These are phyloP conservation scores for Gryllus longicercus DNA, from an alignment of 2,888 invertebrate species.

Conservation along the genomic window DNA sequence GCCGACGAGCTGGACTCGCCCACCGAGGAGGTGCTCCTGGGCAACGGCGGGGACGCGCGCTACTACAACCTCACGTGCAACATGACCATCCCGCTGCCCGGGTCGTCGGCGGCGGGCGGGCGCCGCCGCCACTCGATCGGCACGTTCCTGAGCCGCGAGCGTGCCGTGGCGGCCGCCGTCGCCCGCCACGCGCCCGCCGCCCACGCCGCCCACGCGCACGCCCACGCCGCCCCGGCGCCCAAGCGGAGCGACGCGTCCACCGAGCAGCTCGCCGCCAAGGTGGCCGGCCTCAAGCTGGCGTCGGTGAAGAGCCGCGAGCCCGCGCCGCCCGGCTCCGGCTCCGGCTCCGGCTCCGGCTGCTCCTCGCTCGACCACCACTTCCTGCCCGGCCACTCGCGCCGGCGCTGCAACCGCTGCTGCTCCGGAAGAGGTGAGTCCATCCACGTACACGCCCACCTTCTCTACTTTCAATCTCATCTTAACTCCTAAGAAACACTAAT, in stretches of 20 bases:
- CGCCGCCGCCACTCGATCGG: conserved; percentile 65
- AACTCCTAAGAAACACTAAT: too few relatives aligned
- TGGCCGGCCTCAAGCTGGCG: neutral
- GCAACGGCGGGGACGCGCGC: conserved; percentile 43
- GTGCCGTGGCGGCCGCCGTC: neutral
- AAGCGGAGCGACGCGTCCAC: conserved; percentile 43
- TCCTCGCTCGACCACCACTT: neutral
- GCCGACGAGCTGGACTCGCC: conserved; percentile 46
- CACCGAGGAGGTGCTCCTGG: conserved; percentile 34
- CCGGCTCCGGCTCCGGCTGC: neutral
- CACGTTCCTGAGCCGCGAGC: conserved; percentile 55
- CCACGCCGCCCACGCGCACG: conserved; percentile 37
- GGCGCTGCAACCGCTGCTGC: neutral
- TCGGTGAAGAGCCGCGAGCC: neutral
- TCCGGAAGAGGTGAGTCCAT: neutral
- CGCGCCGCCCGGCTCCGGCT: neutral
- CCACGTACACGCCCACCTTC: too few relatives aligned
- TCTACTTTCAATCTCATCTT: too few relatives aligned
- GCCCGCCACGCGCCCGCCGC: neutral
- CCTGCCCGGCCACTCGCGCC: neutral
- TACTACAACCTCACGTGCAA: conserved; percentile 53
- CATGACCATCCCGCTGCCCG: conserved; percentile 48
- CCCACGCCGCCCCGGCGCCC: conserved; percentile 36
- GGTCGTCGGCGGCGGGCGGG: conserved; percentile 47
- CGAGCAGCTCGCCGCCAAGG: neutral